These are phyloP conservation scores for Drosophila pandora DNA, from an alignment of 1,140 invertebrate species.

Conservation along the genomic window DNA sequence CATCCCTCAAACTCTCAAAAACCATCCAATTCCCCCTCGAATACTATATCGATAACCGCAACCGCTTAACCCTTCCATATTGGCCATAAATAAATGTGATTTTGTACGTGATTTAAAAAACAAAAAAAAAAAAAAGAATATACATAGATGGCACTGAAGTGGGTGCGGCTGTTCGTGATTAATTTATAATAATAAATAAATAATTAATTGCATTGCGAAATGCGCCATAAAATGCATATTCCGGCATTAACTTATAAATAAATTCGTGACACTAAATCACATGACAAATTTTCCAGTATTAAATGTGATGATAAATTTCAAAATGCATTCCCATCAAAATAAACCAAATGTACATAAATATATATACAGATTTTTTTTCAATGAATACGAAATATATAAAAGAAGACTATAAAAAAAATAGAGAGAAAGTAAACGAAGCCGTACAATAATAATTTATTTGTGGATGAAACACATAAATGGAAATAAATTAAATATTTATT, in stretches of 20 bases:
- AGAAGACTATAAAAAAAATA: not conserved
- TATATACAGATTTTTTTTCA: constrained; percentile 4
- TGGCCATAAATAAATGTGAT: constrained; percentile 10
- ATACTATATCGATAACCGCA: constrained; percentile 15
- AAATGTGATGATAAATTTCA: constrained; percentile 55
- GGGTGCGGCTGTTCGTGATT: constrained; percentile 24
- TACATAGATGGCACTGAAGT: not conserved
- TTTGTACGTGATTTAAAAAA: constrained; percentile 30
- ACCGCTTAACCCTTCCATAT: constrained; percentile 20
- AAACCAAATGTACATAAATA: constrained; percentile 8
- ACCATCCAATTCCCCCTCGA: too few relatives aligned
- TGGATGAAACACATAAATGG: constrained; percentile 21
- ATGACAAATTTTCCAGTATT: constrained; percentile 52
- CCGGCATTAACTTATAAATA: constrained; percentile 57
- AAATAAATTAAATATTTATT: constrained; percentile 55
- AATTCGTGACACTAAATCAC: constrained; percentile 59
- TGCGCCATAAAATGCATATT: constrained; percentile 50
- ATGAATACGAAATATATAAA: constrained; percentile 1
- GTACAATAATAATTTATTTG: constrained; percentile 41
- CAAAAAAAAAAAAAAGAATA: not conserved
- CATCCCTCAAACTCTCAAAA: too few relatives aligned
- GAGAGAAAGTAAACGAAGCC: constrained; percentile 11
- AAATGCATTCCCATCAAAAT: constrained; percentile 21
- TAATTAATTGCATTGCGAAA: constrained; percentile 54
- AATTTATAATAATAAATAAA: constrained; percentile 47